Percentiles rank a stretch among this genome's conserved stretches.
Evolutionary conservation across 2,113 vertebrate genomes (phyloP).

Genomic region (Pelodiscus sinensis): DNA sequence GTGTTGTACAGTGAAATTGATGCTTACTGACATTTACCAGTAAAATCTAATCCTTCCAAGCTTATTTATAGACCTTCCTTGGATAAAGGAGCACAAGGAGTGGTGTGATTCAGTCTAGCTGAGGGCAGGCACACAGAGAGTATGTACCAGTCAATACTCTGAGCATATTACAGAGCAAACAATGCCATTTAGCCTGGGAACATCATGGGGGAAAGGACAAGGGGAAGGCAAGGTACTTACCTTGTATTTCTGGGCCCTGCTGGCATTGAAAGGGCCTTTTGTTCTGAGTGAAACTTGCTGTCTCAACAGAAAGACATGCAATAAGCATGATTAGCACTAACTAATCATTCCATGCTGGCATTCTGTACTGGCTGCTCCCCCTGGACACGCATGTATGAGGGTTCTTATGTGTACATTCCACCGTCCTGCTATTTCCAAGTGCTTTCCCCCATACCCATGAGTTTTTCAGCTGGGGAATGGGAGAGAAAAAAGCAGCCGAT

Average conservation of each 20-base stretch:
- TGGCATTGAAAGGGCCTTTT: neutral
- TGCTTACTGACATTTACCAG: neutral
- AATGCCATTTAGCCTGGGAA: neutral
- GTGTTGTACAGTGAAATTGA: neutral
- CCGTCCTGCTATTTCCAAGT: neutral
- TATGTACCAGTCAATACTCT: neutral
- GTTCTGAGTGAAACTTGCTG: neutral
- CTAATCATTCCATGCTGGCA: neutral
- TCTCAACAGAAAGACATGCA: neutral
- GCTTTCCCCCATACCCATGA: neutral
- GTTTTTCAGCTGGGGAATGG: fast-evolving
- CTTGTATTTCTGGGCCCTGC: neutral
- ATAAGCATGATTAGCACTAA: neutral
- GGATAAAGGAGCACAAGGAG: neutral
- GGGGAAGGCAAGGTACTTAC: neutral
- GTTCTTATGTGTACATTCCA: neutral
- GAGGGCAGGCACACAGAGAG: neutral
- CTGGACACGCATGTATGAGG: neutral
- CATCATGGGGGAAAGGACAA: neutral
- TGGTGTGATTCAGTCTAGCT: neutral
- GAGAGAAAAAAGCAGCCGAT: neutral
- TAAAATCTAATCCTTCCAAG: neutral
- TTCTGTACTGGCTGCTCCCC: neutral
- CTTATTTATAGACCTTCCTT: neutral
- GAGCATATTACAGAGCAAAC: neutral